Evolutionary conservation across 1,140 invertebrate species (phyloP), one percentile per base, ranked within the genome.

Genomic region (Linepithema humile): DNA sequence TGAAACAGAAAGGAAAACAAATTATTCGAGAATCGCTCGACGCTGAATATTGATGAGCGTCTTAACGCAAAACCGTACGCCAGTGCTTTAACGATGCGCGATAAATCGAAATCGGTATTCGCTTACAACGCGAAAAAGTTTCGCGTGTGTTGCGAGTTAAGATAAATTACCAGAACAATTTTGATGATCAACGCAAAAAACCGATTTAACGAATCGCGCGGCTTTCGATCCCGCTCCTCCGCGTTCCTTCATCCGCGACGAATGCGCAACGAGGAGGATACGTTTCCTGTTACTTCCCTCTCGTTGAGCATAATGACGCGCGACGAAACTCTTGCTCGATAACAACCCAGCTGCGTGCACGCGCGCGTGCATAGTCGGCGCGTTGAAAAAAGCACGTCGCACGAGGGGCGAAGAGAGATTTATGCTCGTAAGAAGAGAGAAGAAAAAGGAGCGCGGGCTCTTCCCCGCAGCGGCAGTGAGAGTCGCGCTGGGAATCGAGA

Each of bases 1-100:
- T 92, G 87, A 57, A 92, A 93, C 90, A 93, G 60, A 92, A 88
- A 90, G 67, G 87, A 53, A 88, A 38, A 59, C 1, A 40, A 60
- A 88, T 87, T 90, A 90, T 55, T 89, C 48, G 72, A 80, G 74
- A 62, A 64, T 55, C 64, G 70, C 55, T 26, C 23, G 69, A 20
- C 43, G 35, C 23, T 26, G 35, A 62, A 64, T 62, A 74, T 64
- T 26, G 70, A 43, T 53, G 70, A 53, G 59, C 23, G 12, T 32
- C 17, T 72, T 50, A 57, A 67, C 15, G 43, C n/a, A 32, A 50
- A 64, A 9, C 3, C 20, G 32, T 26, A 23, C 15, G 32, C 10
- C 26, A 12, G 7, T 32, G 23, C 15, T 32, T 26, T 12, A 40
- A 78, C 62, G 32, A 55, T 20, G 20, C 17, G 15, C 38, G n/a